Base-by-base conservation (phyloP, 2,888 invertebrate genomes). In the Adineta ricciae region DNA sequence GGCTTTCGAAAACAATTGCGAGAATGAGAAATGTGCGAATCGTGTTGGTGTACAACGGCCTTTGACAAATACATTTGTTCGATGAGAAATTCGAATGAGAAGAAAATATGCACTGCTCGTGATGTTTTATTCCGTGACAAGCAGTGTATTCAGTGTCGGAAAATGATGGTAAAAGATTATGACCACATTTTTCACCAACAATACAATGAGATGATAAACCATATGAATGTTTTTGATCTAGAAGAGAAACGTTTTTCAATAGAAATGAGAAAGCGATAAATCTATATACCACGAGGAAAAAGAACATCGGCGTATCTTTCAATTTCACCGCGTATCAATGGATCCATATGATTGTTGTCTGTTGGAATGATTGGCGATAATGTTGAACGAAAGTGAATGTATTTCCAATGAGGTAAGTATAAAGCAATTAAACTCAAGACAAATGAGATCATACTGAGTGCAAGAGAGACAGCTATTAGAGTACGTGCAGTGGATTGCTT, bases 251-350 rank as follows among this genome's bases (percentile, higher is more conserved):
- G 4, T 64, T 14, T 46, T 46, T 46, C 46, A 11, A 8, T 46
- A 46, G 11, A 46, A 8, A 8, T 11, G 46, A 46, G 11, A 46
- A 46, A 46, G 8, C 5, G 11, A 46, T 8, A 11, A 46, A 46
- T n/a, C n/a, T n/a, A 46, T 46, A 36, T 64, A 64, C 64, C 32
- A 27, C 4, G 64, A 78, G 4, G 78, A 32, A 41, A 78, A 9
- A 78, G 38, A 41, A 78, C 4, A 21, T 78, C 78, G 24, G 24
- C 11, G 8, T 24, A 38, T 78, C 41, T 78, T 41, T 78, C 78
- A 41, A 78, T 24, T 78, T 78, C 78, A 78, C 41, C 36, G n/a
- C 78, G 78, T 41, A 78, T 78, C 16, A 78, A n/a, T 41, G 78
- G 78, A 78, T 78, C 78, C 5, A 78, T 78, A 3, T 41, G 78